Evolutionary conservation across 30 jellyfish, hydroid and myxozoan species (phyloP).

Genomic region (Hydractinia echinata): DNA sequence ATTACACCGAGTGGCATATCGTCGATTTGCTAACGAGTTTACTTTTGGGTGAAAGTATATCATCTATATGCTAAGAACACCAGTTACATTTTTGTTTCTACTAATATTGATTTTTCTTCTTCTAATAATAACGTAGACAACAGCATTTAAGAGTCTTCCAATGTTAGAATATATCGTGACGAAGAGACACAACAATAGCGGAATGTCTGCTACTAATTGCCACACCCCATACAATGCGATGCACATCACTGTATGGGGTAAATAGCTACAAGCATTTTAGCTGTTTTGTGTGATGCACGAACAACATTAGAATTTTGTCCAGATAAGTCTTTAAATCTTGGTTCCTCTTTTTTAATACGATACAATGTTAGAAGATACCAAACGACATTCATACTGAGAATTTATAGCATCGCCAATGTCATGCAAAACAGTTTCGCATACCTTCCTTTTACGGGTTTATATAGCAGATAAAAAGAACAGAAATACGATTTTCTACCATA

Average conservation of each 20-base stretch:
- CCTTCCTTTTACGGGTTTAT: background rate
- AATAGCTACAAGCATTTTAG: slow-evolving; percentile 4
- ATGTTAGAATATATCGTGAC: slow-evolving; percentile 19
- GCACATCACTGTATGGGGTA: slow-evolving; percentile 18
- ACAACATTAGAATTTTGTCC: slow-evolving; percentile 1
- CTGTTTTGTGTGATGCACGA: slow-evolving; percentile 19
- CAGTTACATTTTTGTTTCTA: too few species aligned
- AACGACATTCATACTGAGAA: background rate
- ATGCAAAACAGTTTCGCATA: slow-evolving; percentile 3
- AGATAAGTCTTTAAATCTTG: background rate
- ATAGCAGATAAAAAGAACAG: slow-evolving; percentile 7
- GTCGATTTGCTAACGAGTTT: too few species aligned
- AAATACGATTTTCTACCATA: too few species aligned
- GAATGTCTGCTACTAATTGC: slow-evolving; percentile 5
- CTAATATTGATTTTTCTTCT: background rate
- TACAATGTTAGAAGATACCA: slow-evolving; percentile 1
- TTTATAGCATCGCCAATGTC: background rate
- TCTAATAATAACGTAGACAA: slow-evolving; percentile 4
- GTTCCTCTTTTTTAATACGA: slow-evolving; percentile 19
- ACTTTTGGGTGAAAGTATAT: too few species aligned
- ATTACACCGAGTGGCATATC: too few species aligned
- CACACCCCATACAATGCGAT: slow-evolving; percentile 10
- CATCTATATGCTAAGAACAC: too few species aligned
- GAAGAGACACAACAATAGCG: background rate
- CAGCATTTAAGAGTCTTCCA: slow-evolving; percentile 3